phyloP scores from a whole-genome alignment of 1,140 invertebrate genomes.

The Pectinophora gossypiella region DNA sequence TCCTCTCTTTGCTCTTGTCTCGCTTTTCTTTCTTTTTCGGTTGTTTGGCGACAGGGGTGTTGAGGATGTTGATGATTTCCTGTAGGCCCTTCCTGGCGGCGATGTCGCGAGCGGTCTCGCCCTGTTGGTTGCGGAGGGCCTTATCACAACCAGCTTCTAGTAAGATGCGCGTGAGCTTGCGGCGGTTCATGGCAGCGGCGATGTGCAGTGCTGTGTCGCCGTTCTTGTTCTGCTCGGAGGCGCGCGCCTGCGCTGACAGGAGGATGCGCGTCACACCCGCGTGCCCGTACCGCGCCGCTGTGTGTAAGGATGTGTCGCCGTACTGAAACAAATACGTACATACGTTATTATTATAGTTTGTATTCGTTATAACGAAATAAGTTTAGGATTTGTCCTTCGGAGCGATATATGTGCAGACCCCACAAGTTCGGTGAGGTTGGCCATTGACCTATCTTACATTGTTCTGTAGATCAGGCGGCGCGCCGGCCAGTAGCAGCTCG shows the following conservation, averaged over 20 bases:
- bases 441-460: slow-evolving; percentile 83
- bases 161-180: slow-evolving; percentile 94
- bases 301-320: slow-evolving; percentile 97
- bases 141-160: slow-evolving; percentile 91
- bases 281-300: slow-evolving; percentile 95
- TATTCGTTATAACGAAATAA: no score
- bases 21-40: slow-evolving; percentile 64
- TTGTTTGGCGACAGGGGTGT: slow-evolving; percentile 77
- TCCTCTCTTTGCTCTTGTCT: slow-evolving; percentile 69
- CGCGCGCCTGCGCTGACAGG: slow-evolving; percentile 90
- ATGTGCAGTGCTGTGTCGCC: slow-evolving; percentile 96
- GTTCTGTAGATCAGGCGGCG: slow-evolving; percentile 92
- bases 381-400: no score
- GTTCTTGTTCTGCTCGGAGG: slow-evolving; percentile 96
- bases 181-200: slow-evolving; percentile 92
- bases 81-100: slow-evolving; percentile 89
- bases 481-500: slow-evolving; percentile 90
- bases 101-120: slow-evolving; percentile 93
- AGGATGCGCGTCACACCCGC: slow-evolving; percentile 96
- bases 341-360: no score
- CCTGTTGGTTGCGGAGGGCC: slow-evolving; percentile 90
- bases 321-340: slow-evolving; percentile 90
- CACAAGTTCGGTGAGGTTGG: no score
- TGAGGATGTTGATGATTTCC: slow-evolving; percentile 88
- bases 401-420: no score